Conservation (phyloP, 2,888 invertebrate species). For the Drosophila koepferae region DNA sequence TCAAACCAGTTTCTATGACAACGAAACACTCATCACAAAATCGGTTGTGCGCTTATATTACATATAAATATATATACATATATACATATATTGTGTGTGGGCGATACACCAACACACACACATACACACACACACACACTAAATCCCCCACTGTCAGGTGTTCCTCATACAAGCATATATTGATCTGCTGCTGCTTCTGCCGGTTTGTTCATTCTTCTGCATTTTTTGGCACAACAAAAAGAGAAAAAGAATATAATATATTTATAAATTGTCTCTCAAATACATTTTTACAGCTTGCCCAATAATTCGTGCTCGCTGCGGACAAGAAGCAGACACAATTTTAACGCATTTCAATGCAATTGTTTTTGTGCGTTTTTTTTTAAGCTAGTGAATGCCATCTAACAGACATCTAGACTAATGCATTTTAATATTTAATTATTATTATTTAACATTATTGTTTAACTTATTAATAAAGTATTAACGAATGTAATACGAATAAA, state of each 20-base stretch:
- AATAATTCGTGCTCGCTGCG: constrained; percentile 1
- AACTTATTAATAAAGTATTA: constrained; percentile 65
- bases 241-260: constrained; percentile 1
- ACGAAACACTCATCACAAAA: constrained; percentile 96
- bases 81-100: constrained; percentile 17
- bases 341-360: constrained; percentile 72
- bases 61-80: constrained; percentile 87
- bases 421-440: constrained; percentile 64
- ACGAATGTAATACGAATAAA: constrained; percentile 47
- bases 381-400: constrained; percentile 51
- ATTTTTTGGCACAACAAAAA: constrained; percentile 18
- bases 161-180: constrained; percentile 47
- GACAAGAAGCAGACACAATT: constrained; percentile 20
- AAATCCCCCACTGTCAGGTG: constrained; percentile 55
- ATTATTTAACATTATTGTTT: constrained; percentile 60
- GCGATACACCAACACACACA: constrained; percentile 14
- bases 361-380: constrained; percentile 52
- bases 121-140: constrained; percentile 7
- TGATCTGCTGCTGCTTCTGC: constrained; percentile 47
- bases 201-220: constrained; percentile 34
- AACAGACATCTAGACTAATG: constrained; percentile 65
- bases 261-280: constrained; percentile 40
- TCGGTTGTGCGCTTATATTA: constrained; percentile 98
- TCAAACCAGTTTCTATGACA: constrained; percentile 98
- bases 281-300: constrained; percentile 27